phyloP scores from a whole-genome alignment of 2,888 invertebrate species.

The Hyposoter didymator region DNA sequence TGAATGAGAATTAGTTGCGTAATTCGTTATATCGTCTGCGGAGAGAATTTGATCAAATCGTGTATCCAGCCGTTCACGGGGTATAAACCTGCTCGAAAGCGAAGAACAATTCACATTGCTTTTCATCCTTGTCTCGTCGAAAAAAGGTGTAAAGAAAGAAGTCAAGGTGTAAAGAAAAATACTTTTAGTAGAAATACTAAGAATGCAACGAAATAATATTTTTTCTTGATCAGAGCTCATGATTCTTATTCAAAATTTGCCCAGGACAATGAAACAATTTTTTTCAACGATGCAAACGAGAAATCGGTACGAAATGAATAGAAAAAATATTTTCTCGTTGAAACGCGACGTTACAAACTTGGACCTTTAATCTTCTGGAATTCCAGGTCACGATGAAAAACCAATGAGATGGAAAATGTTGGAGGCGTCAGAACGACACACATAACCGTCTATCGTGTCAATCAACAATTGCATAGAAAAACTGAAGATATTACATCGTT shows the following conservation, averaged over 20 bases:
- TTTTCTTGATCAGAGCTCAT: too few relatives aligned
- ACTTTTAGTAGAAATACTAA: too few relatives aligned
- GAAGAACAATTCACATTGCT: constrained; percentile 41
- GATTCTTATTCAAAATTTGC: too few relatives aligned
- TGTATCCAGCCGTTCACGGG: constrained; percentile 59
- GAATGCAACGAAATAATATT: too few relatives aligned
- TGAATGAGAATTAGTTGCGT: constrained; percentile 75
- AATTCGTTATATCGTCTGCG: constrained; percentile 56
- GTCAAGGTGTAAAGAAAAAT: neutral
- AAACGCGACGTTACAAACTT: too few relatives aligned
- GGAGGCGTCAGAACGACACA: constrained; percentile 32
- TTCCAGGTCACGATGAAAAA: neutral
- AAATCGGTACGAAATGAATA: too few relatives aligned
- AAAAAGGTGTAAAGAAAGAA: constrained; percentile 9
- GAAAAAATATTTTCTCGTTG: too few relatives aligned
- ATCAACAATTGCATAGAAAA: constrained; percentile 2
- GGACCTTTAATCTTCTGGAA: neutral
- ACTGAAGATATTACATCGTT: constrained; percentile 48
- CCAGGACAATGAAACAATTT: too few relatives aligned
- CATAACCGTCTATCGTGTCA: constrained; percentile 33
- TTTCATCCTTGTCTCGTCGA: constrained; percentile 31
- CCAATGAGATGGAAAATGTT: constrained; percentile 50
- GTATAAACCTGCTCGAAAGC: constrained; percentile 31
- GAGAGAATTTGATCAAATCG: constrained; percentile 62
- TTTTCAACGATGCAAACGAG: too few relatives aligned